Evolutionary conservation across 2,113 vertebrate genomes (phyloP).

Genomic region (Rhinichthys klamathensis): DNA sequence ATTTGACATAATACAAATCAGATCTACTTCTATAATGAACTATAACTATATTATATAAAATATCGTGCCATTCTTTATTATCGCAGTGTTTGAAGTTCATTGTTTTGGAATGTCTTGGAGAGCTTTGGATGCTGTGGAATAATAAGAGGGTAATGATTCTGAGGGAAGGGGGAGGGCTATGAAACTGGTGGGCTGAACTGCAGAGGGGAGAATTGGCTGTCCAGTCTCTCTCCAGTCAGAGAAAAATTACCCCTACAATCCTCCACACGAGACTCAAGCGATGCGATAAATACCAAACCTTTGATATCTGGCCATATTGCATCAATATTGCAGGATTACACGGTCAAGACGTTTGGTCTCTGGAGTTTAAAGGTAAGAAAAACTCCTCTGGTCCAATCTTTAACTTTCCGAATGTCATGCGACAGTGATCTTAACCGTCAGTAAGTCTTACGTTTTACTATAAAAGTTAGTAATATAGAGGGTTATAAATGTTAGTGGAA

Average conservation of each 20-base stretch:
- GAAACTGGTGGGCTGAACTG: constrained; percentile 38
- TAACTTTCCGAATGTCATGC: neutral
- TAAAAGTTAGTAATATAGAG: neutral
- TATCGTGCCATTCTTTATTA: neutral
- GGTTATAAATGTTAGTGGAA: neutral
- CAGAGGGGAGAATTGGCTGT: neutral
- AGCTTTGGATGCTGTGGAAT: constrained; percentile 37
- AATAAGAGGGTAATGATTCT: constrained; percentile 35
- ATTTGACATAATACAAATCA: constrained; percentile 23
- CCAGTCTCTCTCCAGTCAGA: constrained; percentile 27
- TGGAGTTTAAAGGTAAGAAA: constrained; percentile 38
- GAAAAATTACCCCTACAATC: constrained; percentile 21
- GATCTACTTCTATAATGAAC: neutral
- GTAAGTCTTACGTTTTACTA: neutral
- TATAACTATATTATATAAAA: too few relatives aligned
- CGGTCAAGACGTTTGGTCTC: neutral
- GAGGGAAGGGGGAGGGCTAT: constrained; percentile 31
- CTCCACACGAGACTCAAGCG: constrained; percentile 28
- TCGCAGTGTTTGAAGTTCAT: neutral
- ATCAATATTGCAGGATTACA: constrained; percentile 2
- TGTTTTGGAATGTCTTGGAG: constrained; percentile 26
- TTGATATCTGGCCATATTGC: neutral
- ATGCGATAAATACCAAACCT: constrained; percentile 31
- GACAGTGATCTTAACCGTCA: neutral
- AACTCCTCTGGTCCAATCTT: neutral